These are phyloP conservation scores for Hemicentrotus pulcherrimus DNA, from an alignment of 35 echinoderm and acorn worm genomes.

Conservation along the genomic window DNA sequence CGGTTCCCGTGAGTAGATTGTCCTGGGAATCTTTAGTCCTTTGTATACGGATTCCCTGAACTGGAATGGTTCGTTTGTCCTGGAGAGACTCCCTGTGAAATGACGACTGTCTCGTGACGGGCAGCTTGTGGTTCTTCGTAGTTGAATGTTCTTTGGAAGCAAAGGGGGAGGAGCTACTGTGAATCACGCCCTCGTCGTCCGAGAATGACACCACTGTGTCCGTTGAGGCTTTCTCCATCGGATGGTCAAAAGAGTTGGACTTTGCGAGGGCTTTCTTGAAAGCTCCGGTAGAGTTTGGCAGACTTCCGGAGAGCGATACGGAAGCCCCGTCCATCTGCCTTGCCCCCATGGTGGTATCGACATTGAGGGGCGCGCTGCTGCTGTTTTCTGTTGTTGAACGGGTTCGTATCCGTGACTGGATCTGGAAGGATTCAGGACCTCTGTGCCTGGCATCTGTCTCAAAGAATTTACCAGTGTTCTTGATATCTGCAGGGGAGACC, in stretches of 20 bases:
- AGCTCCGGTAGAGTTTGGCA: conserved; percentile 30
- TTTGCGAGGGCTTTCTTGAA: conserved; percentile 16
- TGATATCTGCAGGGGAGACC: neutral
- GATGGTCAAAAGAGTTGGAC: neutral
- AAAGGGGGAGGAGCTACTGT: neutral
- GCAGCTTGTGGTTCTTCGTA: neutral
- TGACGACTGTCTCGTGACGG: neutral
- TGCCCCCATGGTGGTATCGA: neutral
- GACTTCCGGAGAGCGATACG: neutral
- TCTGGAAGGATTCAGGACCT: neutral
- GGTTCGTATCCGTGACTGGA: neutral
- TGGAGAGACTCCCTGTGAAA: neutral
- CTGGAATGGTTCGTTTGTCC: neutral
- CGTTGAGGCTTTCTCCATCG: neutral
- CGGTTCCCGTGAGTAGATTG: conserved; percentile 68
- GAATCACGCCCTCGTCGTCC: neutral
- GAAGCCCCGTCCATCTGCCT: neutral
- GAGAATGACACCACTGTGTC: neutral
- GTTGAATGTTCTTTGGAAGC: neutral
- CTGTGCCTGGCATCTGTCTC: conserved; percentile 37
- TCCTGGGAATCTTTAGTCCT: conserved; percentile 65
- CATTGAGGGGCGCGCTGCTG: neutral
- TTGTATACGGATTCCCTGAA: neutral
- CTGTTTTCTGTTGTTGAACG: neutral
- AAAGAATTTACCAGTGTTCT: conserved; percentile 25